Conservation (phyloP, 2,888 invertebrate genomes). For the Spodoptera picta region DNA sequence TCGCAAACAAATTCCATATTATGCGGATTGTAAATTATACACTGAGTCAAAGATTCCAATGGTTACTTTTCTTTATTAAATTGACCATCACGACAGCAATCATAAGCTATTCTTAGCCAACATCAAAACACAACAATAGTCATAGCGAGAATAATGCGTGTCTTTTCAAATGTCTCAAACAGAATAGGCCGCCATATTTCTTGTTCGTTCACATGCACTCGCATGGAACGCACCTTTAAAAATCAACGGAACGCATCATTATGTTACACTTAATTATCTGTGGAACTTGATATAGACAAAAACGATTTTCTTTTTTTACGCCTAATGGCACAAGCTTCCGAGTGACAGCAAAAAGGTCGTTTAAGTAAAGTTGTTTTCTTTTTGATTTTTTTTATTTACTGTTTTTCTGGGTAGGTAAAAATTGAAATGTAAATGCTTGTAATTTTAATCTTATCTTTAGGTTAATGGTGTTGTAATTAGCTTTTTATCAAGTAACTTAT, state of each 20-base stretch:
- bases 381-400: conserved; percentile 41
- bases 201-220: conserved; percentile 61
- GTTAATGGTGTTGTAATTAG: conserved; percentile 17
- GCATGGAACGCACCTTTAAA: conserved; percentile 66
- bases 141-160: conserved; percentile 30
- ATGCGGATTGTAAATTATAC: conserved; percentile 14
- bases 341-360: conserved; percentile 39
- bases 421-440: conserved; percentile 2
- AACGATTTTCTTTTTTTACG: conserved; percentile 47
- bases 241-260: conserved; percentile 57
- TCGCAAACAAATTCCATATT: neutral
- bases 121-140: conserved; percentile 33
- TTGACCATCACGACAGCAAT: conserved; percentile 44
- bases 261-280: conserved; percentile 56
- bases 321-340: conserved; percentile 40
- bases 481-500: conserved; percentile 13
- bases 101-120: conserved; percentile 30
- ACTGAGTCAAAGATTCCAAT: conserved; percentile 1
- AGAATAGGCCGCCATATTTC: conserved; percentile 48
- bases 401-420: conserved; percentile 31
- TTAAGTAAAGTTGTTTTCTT: conserved; percentile 24
- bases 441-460: conserved; percentile 26
- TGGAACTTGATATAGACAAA: conserved; percentile 53
- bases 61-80: conserved; percentile 34
- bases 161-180: conserved; percentile 45